Evolutionary conservation across 2,797 vertebrate genomes (phyloP), one percentile per base, ranked within the genome.

Genomic region (Arctocebus calabarensis): DNA sequence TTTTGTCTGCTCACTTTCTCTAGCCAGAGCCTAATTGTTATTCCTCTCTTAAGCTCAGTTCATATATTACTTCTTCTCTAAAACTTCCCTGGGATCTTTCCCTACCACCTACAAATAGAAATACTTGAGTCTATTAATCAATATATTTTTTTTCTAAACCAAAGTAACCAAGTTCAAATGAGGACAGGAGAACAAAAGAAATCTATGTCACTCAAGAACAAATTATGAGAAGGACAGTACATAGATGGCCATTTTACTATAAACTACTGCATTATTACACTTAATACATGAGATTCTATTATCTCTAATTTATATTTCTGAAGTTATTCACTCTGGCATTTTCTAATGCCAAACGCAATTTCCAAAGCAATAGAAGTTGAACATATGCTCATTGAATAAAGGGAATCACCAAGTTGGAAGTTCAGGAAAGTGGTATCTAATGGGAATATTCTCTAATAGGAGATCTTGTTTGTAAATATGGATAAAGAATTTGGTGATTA

Each of bases 151-250:
- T 87, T 75, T 83, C 66, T n/a, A 74, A 88, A 32, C 13, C 52
- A 88, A 43, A 94, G 88, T 84, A 95, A 82, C 32, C 29, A 17
- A 92, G 89, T 64, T 89, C 68, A 82, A 74, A 82, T 89, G 37
- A 90, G 32, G 3, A 90, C 52, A 62, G 62, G 4, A 40, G 16
- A 79, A 91, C 12, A 93, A 95, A 91, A 9, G 13, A 77, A 91
- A 88, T 64, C 23, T 48, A 40, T 92, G 27, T 68, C 9, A 61
- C 16, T 81, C 84, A 87, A 84, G 16, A 71, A 66, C 25, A 82
- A 82, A 77, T 83, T 78, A 71, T n/a, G n/a, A 29, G 4, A 79
- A 52, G 25, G 79, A 25, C 22, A 87, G 57, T 16, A 19, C 68
- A 55, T 5, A 48, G 19, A 78, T 48, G 37, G 43, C 13, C 7